A percentile compares a stretch with the other conserved stretches of the same genome.
phyloP scores from a whole-genome alignment of 2,888 invertebrate species.

The Timema cristinae region DNA sequence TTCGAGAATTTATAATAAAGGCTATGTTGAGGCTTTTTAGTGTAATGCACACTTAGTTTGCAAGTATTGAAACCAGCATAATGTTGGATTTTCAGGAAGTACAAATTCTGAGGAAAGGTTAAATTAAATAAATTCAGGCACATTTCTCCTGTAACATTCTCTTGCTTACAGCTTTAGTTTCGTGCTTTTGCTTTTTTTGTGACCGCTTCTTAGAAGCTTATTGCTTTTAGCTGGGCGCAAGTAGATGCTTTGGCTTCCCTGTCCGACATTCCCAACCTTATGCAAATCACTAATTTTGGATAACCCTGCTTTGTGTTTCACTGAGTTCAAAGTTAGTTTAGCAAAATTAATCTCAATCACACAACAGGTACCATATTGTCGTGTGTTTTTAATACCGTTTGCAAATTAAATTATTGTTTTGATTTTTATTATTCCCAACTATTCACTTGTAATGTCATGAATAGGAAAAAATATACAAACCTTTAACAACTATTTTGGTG shows the following conservation, averaged over 20 bases:
- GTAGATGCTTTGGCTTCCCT: conserved; percentile 33
- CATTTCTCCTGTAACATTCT: conserved; percentile 26
- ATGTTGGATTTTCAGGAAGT: conserved; percentile 12
- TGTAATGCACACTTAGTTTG: conserved; percentile 11
- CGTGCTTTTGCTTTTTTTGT: conserved; percentile 33
- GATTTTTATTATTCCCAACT: no score
- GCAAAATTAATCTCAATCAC: not conserved
- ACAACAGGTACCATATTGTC: no score
- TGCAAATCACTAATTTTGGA: conserved; percentile 37
- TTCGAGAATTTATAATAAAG: no score
- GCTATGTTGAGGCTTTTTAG: not conserved
- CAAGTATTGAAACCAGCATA: conserved; percentile 7
- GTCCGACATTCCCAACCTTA: conserved; percentile 27
- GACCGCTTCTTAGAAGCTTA: conserved; percentile 33
- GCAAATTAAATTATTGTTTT: no score
- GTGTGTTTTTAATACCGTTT: no score
- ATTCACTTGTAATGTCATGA: no score
- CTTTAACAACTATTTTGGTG: no score
- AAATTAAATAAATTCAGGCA: conserved; percentile 22
- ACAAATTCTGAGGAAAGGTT: conserved; percentile 30
- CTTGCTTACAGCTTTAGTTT: conserved; percentile 29
- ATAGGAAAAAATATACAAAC: no score
- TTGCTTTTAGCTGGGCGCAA: conserved; percentile 32
- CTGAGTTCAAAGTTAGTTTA: no score
- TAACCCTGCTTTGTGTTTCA: conserved; percentile 37